Conservation (phyloP, 2,888 invertebrate species). For the Luffia ferchaultella region DNA sequence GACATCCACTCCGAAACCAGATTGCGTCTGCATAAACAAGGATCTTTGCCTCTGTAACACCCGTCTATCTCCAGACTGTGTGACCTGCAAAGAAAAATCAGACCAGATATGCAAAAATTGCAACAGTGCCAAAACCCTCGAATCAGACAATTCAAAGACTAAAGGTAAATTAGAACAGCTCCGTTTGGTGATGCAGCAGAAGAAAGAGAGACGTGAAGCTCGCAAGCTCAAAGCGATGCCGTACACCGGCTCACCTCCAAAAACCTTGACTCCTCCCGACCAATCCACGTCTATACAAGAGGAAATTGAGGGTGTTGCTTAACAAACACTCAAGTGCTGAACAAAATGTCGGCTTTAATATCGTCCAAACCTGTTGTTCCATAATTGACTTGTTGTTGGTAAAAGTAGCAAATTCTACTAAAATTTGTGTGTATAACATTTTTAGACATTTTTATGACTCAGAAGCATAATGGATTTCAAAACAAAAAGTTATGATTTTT, state of each 20-base stretch:
- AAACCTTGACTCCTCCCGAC: conserved; percentile 89
- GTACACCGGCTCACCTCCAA: conserved; percentile 61
- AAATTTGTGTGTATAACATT: too few species aligned
- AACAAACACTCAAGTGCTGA: conserved; percentile 22
- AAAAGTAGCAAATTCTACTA: too few species aligned
- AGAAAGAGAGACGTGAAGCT: conserved; percentile 83
- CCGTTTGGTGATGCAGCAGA: conserved; percentile 89
- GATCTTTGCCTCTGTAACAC: not conserved
- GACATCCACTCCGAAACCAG: conserved; percentile 20
- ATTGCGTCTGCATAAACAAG: conserved; percentile 13
- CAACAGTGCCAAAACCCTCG: conserved; percentile 55
- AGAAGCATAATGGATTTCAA: too few species aligned
- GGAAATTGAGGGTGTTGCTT: conserved; percentile 50
- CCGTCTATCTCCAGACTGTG: not conserved
- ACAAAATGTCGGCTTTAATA: not conserved
- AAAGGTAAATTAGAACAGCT: conserved; percentile 88
- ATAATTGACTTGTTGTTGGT: too few species aligned
- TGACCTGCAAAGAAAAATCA: conserved; percentile 15
- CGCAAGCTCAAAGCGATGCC: conserved; percentile 75
- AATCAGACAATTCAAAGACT: conserved; percentile 79
- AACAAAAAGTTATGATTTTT: too few species aligned
- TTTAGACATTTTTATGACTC: too few species aligned
- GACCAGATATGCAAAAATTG: conserved; percentile 52
- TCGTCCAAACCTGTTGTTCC: too few species aligned
- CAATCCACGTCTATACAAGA: conserved; percentile 92